Evolutionary conservation across 2,797 vertebrate species (phyloP).

Genomic region (Argya squamiceps): DNA sequence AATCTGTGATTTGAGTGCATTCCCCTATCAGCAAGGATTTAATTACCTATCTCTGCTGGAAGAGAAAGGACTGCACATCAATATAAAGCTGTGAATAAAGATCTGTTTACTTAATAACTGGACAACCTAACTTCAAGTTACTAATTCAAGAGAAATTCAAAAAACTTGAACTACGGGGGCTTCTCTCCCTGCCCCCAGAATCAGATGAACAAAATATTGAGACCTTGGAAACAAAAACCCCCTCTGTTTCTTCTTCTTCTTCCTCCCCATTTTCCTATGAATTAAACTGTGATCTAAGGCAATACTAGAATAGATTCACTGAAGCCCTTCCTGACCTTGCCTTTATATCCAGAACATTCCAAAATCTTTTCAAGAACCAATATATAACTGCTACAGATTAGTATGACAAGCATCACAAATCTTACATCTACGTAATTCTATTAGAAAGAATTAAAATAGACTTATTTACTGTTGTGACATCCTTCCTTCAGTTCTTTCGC

Average conservation of each 20-base stretch:
- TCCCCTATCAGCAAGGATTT: neutral
- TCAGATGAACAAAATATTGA: neutral
- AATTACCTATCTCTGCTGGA: conserved; percentile 8
- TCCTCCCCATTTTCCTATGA: neutral
- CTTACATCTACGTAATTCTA: neutral
- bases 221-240: neutral
- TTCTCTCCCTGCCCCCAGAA: neutral
- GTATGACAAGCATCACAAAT: neutral
- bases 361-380: neutral
- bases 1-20: conserved; percentile 49
- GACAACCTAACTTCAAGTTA: neutral
- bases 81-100: neutral
- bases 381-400: neutral
- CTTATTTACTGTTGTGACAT: neutral
- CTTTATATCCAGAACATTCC: neutral
- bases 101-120: neutral
- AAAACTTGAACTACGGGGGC: neutral
- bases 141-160: neutral
- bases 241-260: neutral
- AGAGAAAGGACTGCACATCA: neutral
- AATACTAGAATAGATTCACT: neutral
- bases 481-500: neutral
- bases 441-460: neutral
- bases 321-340: neutral
- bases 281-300: neutral